Base-by-base conservation (phyloP, 1,140 invertebrate genomes). In the Drosophila aff. region DNA sequence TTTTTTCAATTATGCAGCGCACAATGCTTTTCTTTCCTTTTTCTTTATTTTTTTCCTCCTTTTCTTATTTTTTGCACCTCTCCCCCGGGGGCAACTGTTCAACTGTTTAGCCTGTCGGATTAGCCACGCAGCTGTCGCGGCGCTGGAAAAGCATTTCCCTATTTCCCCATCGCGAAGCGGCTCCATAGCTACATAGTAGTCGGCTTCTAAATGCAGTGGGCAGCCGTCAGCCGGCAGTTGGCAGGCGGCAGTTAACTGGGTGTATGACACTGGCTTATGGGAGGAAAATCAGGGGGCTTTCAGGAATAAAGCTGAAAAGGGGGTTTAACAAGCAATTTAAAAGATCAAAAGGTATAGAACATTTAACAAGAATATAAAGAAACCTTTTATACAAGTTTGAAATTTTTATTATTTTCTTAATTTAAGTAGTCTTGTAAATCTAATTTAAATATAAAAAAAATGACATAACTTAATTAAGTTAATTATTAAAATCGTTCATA, bases 111-210 rank as follows among this genome's bases (percentile, higher is more conserved):
- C 79, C 79, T 82, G 75, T 82, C 68, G 81, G 82, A 81, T 85
- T 81, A 81, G 78, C 78, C 61, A 69, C 61, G 78, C 82, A 81
- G 77, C 82, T 85, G 78, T 78, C 81, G 72, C 72, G 46, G 53
- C 64, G 46, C 58, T 82, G 76, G 71, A 82, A 82, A 82, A 82
- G 79, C 77, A 83, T 75, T 87, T 87, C 83, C 83, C 76, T 74
- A 82, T 86, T 50, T 49, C 67, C 79, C 63, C 58, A 31, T 44
- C 41, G 26, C 66, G 4, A n/a, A 40, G 50, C 43, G 36, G 44
- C 65, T 36, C 44, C 57, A 28, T 16, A 5, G 47, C 55, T 36
- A 55, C 52, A 55, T 38, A 38, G 52, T 55, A 62, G 58, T 74
- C 49, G 59, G 33, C 73, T 63, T 75, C 57, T 61, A 64, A 82